Evolutionary conservation across 2,797 vertebrate genomes (phyloP), one percentile per base, ranked within the genome.

Genomic region (Toxotes lorentzi): DNA sequence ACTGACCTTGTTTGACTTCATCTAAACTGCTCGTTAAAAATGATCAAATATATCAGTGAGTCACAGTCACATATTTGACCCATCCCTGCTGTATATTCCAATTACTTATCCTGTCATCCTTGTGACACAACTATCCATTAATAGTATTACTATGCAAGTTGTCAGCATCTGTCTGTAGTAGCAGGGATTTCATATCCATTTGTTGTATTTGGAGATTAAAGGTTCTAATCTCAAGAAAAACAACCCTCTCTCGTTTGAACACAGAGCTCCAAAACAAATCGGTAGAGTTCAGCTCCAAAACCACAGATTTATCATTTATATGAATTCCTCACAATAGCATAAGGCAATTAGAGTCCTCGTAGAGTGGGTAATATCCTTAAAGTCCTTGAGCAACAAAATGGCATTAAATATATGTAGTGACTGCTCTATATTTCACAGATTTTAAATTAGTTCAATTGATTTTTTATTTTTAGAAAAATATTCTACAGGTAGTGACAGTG

Each of bases 161-260:
- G 53, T 43, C 10, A 62, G 32, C 69, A 66, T 83, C 71, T 66
- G 69, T 70, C 68, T 62, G 66, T 8, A 14, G 66, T 8, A 14
- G 57, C n/a, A 38, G 73, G 76, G 78, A 75, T 74, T 81, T 82
- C 34, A 73, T 60, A 84, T 82, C 63, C 53, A 79, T 81, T 73
- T 79, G 68, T 72, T 72, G 66, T 62, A 74, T 83, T 81, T 69
- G 61, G 50, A 86, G 79, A 84, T 82, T 86, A 80, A 70, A 80
- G 23, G 30, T 50, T 68, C 14, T 85, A 85, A 87, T 86, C 78
- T 84, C 61, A 38, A 45, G 57, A 61, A 30, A 30, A 70, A 69
- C 76, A 43, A 41, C 47, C 61, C 71, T 45, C 24, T 59, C 21
- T 56, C 67, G 58, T 82, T 75, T 21, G n/a, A 48, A 73, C 67